Evolutionary conservation across 1,140 invertebrate species (phyloP).

Genomic region (Octopus sinensis): DNA sequence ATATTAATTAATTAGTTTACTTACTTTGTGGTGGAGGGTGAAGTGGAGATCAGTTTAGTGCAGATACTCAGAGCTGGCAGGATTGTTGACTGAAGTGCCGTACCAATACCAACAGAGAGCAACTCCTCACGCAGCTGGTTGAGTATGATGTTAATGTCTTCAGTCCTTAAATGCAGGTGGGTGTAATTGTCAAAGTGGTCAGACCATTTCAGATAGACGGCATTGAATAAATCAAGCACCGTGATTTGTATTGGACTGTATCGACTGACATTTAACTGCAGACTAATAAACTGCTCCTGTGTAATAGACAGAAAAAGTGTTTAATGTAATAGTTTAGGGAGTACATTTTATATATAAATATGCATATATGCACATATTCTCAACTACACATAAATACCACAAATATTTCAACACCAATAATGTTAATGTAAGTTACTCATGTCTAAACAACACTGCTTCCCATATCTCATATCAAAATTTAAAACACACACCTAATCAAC

Average conservation of each 20-base stretch:
- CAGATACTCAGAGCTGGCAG: not conserved
- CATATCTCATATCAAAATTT: no score
- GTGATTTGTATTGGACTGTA: not conserved
- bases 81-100: not conserved
- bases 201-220: slow-evolving; percentile 3
- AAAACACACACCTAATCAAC: no score
- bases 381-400: no score
- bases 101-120: not conserved
- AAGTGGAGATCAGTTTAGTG: not conserved
- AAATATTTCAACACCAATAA: no score
- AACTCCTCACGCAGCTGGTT: not conserved
- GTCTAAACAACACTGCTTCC: no score
- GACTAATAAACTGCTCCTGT: not conserved
- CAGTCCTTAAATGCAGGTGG: not conserved
- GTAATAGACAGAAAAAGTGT: not conserved
- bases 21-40: not conserved
- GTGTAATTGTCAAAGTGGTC: not conserved
- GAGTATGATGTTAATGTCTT: not conserved
- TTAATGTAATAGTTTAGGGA: no score
- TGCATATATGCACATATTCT: no score
- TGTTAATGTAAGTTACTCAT: no score
- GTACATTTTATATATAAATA: no score
- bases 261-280: not conserved
- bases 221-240: not conserved
- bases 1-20: not conserved